Base-by-base conservation (phyloP, 2,113 vertebrate species). In the Dasyprocta punctata region DNA sequence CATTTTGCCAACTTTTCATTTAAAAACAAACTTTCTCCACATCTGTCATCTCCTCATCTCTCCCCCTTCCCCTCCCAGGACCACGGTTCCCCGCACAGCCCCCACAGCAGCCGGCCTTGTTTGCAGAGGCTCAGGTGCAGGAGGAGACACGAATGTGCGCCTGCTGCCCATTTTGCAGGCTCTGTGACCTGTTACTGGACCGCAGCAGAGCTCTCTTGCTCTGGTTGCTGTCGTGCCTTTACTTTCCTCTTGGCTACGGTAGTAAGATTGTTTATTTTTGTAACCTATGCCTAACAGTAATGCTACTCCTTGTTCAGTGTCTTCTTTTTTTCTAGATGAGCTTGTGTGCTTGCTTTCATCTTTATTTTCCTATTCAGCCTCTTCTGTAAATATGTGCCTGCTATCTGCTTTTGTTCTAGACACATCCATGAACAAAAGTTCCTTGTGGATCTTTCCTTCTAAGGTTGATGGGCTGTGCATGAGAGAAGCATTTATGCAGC, bases 111-210 rank as follows among this genome's bases (percentile, higher is more conserved):
- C 61, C 41, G 16, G 26, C 1, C n/a, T 49, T 30, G 33, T 58
- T 36, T 38, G 26, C 87, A 47, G 44, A 24, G n/a, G 30, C 75
- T 78, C 26, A 30, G 44, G 44, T 33, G 75, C 75, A 33, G 28
- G 24, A 49, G 44, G 41, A 10, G 71, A 60, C 5, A 80, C 47
- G 3, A 26, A 1, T 89, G 60, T 41, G 77, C 28, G 41, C 56
- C 41, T 4, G 28, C 33, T 28, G 0, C 9, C 36, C 20, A 0
- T 49, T 7, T 82, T 16, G 0, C 24, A 11, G 24, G 24, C 6
- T 54, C 11, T 63, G 60, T 56, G 0, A 77, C 28, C 47, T 8
- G 12, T 63, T 44, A 0, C 0, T 7, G 28, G 94, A 28, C 26
- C 44, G 8, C 16, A 89, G 36, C 65, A 36, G 33, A 80, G 67